phyloP scores from a whole-genome alignment of 2,888 invertebrate species.

The Drosophila pegasa region DNA sequence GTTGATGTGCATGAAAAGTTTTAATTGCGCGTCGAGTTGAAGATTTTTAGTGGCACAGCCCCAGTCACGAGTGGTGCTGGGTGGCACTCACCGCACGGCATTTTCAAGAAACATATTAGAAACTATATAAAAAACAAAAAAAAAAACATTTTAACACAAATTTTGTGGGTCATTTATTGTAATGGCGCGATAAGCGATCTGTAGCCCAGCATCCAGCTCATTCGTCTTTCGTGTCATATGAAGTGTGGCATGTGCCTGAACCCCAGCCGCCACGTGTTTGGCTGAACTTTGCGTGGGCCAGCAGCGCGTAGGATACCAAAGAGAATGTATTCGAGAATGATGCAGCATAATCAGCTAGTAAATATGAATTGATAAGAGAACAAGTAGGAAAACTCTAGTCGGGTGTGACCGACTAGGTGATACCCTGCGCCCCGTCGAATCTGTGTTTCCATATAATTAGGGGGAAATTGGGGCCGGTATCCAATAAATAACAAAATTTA shows the following conservation, averaged over 20 bases:
- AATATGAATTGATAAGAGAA: constrained; percentile 13
- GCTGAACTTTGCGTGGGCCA: constrained; percentile 39
- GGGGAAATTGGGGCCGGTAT: too few species aligned
- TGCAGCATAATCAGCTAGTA: constrained; percentile 33
- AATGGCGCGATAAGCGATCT: constrained; percentile 71
- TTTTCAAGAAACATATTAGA: constrained; percentile 37
- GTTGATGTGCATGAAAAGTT: constrained; percentile 80
- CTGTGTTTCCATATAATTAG: too few species aligned
- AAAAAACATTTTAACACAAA: constrained; percentile 50
- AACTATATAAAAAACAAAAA: not conserved
- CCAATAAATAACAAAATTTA: too few species aligned
- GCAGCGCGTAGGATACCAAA: constrained; percentile 38
- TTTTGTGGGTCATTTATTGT: constrained; percentile 70
- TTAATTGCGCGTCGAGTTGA: constrained; percentile 76
- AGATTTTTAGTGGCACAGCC: constrained; percentile 41
- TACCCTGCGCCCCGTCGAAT: too few species aligned
- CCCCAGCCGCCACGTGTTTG: constrained; percentile 47
- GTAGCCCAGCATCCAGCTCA: constrained; percentile 31
- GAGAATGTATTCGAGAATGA: constrained; percentile 21
- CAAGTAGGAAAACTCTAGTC: too few species aligned
- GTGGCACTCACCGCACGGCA: constrained; percentile 46
- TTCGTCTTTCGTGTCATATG: constrained; percentile 52
- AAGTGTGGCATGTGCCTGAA: constrained; percentile 72
- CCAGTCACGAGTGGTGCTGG: constrained; percentile 32
- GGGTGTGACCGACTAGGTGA: too few species aligned